Conservation (phyloP, 1,140 invertebrate species). For the Gryllus bimaculatus region DNA sequence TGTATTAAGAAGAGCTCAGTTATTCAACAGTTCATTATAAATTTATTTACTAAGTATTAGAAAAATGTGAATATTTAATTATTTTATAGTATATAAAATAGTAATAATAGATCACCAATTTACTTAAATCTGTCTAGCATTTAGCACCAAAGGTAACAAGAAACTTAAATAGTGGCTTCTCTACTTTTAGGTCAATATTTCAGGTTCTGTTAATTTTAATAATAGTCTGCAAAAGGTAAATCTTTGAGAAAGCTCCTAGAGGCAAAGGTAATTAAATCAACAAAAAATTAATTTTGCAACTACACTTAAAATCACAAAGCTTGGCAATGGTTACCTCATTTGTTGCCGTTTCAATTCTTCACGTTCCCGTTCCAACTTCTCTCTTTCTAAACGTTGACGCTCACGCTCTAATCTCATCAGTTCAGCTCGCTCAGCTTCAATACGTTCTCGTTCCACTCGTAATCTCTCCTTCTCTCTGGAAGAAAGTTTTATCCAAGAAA, state of each 20-base stretch:
- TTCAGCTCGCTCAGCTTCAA: slow-evolving; percentile 72
- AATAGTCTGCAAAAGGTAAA: slow-evolving; percentile 3
- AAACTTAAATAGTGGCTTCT: background rate
- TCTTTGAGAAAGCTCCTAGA: too few relatives aligned
- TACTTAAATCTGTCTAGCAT: too few relatives aligned
- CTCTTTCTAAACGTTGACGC: slow-evolving; percentile 67
- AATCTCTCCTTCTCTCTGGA: slow-evolving; percentile 63
- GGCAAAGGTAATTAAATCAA: too few relatives aligned
- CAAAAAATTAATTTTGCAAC: background rate
- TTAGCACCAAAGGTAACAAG: too few relatives aligned
- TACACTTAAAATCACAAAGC: background rate
- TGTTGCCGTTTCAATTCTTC: slow-evolving; percentile 71
- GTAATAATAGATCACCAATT: too few relatives aligned
- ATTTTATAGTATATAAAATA: too few relatives aligned
- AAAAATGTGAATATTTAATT: too few relatives aligned
- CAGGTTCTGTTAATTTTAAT: too few relatives aligned
- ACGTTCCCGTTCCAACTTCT: slow-evolving; percentile 71
- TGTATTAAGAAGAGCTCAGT: too few relatives aligned
- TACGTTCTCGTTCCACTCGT: slow-evolving; percentile 60
- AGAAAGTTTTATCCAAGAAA: slow-evolving; percentile 1
- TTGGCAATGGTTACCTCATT: slow-evolving; percentile 39
- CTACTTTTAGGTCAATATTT: too few relatives aligned
- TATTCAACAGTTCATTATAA: too few relatives aligned
- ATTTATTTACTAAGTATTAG: too few relatives aligned
- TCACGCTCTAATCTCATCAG: slow-evolving; percentile 69